These are phyloP conservation scores for Lucilia sericata DNA, from an alignment of 1,140 invertebrate genomes.

Conservation along the genomic window DNA sequence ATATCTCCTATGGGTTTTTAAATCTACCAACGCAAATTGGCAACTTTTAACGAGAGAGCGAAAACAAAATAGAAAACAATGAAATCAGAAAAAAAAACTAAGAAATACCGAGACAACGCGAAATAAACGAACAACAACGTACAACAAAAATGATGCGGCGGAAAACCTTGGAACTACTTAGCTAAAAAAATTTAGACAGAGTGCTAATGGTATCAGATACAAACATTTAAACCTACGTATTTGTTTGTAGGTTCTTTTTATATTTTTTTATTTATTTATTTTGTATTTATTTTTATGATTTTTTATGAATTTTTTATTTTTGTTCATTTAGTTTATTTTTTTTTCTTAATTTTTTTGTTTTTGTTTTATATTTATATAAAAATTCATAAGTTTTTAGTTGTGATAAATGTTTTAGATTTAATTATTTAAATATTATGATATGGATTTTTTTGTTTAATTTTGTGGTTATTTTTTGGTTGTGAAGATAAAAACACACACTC, in stretches of 20 bases:
- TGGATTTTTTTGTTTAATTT: neutral
- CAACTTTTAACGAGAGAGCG: neutral
- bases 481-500: too few relatives aligned
- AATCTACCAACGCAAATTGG: neutral
- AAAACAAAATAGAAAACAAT: neutral
- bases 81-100: conserved; percentile 1
- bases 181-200: conserved; percentile 24
- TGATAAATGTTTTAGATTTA: conserved; percentile 17
- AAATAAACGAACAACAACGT: conserved; percentile 28
- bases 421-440: neutral
- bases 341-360: neutral
- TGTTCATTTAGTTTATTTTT: neutral
- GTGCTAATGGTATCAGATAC: conserved; percentile 20
- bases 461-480: neutral
- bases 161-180: conserved; percentile 36
- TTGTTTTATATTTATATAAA: neutral
- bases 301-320: neutral
- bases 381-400: neutral
- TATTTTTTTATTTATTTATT: neutral
- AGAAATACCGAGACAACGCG: conserved; percentile 25
- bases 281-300: neutral
- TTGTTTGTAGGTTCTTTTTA: neutral
- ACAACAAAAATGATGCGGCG: conserved; percentile 35
- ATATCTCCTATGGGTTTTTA: too few relatives aligned
- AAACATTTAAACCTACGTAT: conserved; percentile 7